Percentiles rank a stretch among this genome's conserved stretches.
These are phyloP conservation scores for Macrobrachium nipponense DNA, from an alignment of 1,140 invertebrate species.

Conservation along the genomic window DNA sequence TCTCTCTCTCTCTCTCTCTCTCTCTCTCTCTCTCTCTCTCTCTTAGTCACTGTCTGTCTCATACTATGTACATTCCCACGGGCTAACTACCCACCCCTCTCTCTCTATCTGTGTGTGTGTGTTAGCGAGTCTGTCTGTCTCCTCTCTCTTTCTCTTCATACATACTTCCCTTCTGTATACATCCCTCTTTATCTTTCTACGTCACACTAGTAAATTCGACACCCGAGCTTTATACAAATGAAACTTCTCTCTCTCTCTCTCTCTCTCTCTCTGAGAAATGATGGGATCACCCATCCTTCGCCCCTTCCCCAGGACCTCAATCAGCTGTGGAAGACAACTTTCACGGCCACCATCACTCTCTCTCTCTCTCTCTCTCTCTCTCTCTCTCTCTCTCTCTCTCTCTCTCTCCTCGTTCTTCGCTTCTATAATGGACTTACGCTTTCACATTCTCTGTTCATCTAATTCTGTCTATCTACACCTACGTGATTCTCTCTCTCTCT, in stretches of 20 bases:
- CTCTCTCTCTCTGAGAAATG: too few species aligned
- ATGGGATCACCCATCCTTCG: neutral
- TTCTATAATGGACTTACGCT: neutral
- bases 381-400: conserved; percentile 24
- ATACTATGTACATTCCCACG: neutral
- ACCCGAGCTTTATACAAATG: too few species aligned
- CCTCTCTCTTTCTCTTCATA: neutral
- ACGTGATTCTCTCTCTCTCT: neutral
- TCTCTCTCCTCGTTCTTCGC: conserved; percentile 7
- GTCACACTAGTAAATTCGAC: neutral
- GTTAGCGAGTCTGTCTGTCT: too few species aligned
- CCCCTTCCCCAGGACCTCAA: neutral
- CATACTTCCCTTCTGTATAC: too few species aligned
- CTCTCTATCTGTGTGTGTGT: neutral
- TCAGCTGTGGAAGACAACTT: neutral
- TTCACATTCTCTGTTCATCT: neutral
- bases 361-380: neutral
- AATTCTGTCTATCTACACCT: neutral
- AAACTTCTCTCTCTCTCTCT: too few species aligned
- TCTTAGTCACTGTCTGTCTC: neutral
- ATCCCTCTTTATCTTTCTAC: too few species aligned
- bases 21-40: neutral
- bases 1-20: neutral
- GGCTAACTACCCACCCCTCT: neutral
- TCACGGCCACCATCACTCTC: neutral